A percentile compares a stretch with the other conserved stretches of the same genome.
phyloP scores from a whole-genome alignment of 1,140 invertebrate species.

The Drosophila sturtevanti region DNA sequence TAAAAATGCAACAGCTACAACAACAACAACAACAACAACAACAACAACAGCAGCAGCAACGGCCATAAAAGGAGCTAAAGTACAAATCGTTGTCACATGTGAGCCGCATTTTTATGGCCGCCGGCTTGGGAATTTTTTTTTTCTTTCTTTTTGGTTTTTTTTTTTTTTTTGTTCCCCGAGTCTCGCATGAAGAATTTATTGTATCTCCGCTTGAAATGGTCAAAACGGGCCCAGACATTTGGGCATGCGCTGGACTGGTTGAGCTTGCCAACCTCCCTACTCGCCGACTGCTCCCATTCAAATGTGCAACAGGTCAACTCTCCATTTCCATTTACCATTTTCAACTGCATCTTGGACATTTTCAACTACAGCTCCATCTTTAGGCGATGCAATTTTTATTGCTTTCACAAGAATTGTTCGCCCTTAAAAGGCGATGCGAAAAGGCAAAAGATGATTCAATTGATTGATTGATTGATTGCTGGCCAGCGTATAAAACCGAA shows the following conservation, averaged over 20 bases:
- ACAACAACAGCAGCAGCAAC: constrained; percentile 23
- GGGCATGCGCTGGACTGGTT: constrained; percentile 36
- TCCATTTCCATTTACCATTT: constrained; percentile 12
- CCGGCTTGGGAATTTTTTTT: constrained; percentile 73
- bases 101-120: constrained; percentile 82
- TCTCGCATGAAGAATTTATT: constrained; percentile 71
- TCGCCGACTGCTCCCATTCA: constrained; percentile 62
- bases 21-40: constrained; percentile 19
- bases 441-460: constrained; percentile 66
- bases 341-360: not conserved
- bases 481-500: not conserved
- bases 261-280: constrained; percentile 3
- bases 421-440: constrained; percentile 61
- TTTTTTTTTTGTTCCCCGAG: constrained; percentile 41
- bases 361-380: not conserved
- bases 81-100: constrained; percentile 83
- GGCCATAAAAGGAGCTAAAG: constrained; percentile 81
- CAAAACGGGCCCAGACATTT: constrained; percentile 54
- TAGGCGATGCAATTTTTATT: constrained; percentile 78
- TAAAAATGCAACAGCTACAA: constrained; percentile 48
- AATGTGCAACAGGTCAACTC: constrained; percentile 71
- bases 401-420: constrained; percentile 65
- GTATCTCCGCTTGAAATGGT: constrained; percentile 68
- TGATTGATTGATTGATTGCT: constrained; percentile 68
- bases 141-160: not conserved